Evolutionary conservation across 1,140 invertebrate species (phyloP), one percentile per base, ranked within the genome.

Genomic region (Drosophila takahashii): DNA sequence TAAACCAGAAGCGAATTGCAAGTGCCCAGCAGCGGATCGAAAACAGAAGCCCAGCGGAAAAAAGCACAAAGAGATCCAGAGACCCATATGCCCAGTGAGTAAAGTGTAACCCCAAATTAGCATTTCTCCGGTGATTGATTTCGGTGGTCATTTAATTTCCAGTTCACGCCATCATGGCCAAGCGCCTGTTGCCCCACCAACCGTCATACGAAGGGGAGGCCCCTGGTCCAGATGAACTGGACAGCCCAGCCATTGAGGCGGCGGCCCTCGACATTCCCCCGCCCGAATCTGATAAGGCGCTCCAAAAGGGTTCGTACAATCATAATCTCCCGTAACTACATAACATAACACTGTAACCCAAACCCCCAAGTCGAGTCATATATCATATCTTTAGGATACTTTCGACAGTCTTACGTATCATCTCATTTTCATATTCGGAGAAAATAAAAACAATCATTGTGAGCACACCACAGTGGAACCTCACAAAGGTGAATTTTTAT

Each of bases 111-210:
- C 26, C 32, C n/a, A 15, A 37, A 75, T 58, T 57, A 60, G 11
- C 47, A 41, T 1, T 3, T 22, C 41, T 8, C 16, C 11, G 29
- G 15, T 42, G 26, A 39, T 15, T 16, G 22, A 11, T 22, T 47
- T 18, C 11, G 0, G 0, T 32, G 9, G 1, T 34, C 13, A 50
- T 26, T 37, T 64, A 4, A 37, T 22, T 37, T 18, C 2, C 47
- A 91, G 90, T 92, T 84, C 87, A 90, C 27, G 90, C 91, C 32
- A 90, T 91, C 13, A 90, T 89, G 78, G 77, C 90, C 1, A 90
- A 84, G 69, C 90, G 87, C 52, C 32, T 79, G 26, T 53, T 86
- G 56, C 83, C 81, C 34, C 77, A 90, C 51, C 60, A 79, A 13
- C 77, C 74, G 6, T 86, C 90, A 1, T 52, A 71, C 34, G 91